Evolutionary conservation across 2,888 invertebrate genomes (phyloP).

Genomic region (Sepioteuthis lessoniana): DNA sequence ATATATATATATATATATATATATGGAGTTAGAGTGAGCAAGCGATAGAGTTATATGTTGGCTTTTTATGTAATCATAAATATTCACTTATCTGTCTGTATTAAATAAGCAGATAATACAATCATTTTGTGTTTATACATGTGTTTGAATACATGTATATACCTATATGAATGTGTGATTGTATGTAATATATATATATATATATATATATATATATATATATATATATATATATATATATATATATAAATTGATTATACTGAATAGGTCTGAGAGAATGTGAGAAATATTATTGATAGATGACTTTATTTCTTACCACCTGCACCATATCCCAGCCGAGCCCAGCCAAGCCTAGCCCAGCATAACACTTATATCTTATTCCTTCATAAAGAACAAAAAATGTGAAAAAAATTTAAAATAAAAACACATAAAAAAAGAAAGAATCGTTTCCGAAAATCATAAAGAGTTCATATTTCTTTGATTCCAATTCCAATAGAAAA

Average conservation of each 20-base stretch:
- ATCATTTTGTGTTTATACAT: no score
- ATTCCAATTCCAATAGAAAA: background rate
- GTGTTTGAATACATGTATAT: background rate
- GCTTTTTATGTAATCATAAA: no score
- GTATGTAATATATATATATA: constrained; percentile 9
- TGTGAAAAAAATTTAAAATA: background rate
- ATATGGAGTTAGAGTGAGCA: no score
- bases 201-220: no score
- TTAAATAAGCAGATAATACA: no score
- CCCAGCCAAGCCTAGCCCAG: background rate
- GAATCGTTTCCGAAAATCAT: background rate
- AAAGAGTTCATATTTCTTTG: constrained; percentile 2
- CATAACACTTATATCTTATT: background rate
- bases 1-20: no score
- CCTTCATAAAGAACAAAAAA: background rate
- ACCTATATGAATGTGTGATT: background rate
- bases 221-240: background rate
- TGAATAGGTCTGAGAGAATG: background rate
- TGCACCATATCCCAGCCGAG: background rate
- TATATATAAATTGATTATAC: background rate
- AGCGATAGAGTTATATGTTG: no score
- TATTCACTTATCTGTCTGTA: no score
- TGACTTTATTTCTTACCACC: background rate
- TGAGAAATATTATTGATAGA: background rate
- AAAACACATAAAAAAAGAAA: background rate